phyloP scores from a whole-genome alignment of 2,888 invertebrate genomes.

The Arrhopalites spinosus region DNA sequence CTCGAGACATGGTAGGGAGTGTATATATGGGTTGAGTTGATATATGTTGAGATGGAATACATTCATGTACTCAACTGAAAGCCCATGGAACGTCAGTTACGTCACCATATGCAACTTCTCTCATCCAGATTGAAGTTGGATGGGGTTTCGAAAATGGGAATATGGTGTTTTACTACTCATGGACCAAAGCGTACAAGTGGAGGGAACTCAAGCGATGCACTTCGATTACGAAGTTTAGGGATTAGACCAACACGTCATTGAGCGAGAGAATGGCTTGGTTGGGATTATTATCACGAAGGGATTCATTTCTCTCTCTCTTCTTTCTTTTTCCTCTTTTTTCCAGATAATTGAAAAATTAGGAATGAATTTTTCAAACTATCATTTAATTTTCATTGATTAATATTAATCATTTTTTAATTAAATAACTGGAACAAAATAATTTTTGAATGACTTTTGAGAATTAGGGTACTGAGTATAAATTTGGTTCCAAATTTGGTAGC shows the following conservation, averaged over 20 bases:
- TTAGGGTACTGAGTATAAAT: too few relatives aligned
- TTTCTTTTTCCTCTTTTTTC: not conserved
- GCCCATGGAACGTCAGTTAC: too few relatives aligned
- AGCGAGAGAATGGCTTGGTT: not conserved
- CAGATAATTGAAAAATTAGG: not conserved
- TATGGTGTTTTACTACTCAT: slow-evolving; percentile 34
- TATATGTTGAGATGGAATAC: not conserved
- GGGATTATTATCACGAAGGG: not conserved
- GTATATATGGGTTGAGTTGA: not conserved
- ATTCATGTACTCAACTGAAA: not conserved
- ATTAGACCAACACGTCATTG: slow-evolving; percentile 34
- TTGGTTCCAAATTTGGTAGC: too few relatives aligned
- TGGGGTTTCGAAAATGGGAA: slow-evolving; percentile 37
- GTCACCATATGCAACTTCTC: slow-evolving; percentile 38
- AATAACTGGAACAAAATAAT: too few relatives aligned
- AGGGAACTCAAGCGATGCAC: slow-evolving; percentile 35
- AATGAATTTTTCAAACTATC: not conserved
- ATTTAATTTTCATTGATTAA: not conserved
- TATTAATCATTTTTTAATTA: not conserved
- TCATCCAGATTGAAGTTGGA: slow-evolving; percentile 19
- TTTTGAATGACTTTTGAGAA: too few relatives aligned
- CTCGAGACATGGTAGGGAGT: not conserved
- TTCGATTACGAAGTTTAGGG: slow-evolving; percentile 44
- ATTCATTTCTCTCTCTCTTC: not conserved
- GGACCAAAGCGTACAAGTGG: slow-evolving; percentile 41